Percentiles rank a stretch among this genome's conserved stretches.
These are phyloP conservation scores for Enteromius afrohamiltoni DNA, from an alignment of 2,797 vertebrate species.

Conservation along the genomic window DNA sequence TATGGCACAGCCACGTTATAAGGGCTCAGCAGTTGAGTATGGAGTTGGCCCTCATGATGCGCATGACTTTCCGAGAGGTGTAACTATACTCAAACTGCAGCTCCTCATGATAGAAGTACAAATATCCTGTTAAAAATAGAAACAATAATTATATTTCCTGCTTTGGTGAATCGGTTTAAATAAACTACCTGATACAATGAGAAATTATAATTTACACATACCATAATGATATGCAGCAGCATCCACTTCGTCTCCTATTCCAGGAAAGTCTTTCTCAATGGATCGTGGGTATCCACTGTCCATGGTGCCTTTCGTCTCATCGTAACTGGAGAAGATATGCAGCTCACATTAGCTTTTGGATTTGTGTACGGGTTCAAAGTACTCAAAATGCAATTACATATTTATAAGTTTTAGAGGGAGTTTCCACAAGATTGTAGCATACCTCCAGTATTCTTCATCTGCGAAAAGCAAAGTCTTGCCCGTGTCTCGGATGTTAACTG, in stretches of 20 bases:
- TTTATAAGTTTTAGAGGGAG: background rate
- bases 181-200: background rate
- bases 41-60: slow-evolving; percentile 86
- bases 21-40: slow-evolving; percentile 84
- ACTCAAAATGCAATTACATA: background rate
- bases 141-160: too few relatives aligned
- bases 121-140: slow-evolving; percentile 77
- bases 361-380: background rate
- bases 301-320: slow-evolving; percentile 83
- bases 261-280: slow-evolving; percentile 87
- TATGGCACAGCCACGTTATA: background rate
- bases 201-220: slow-evolving; percentile 63
- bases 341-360: background rate
- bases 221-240: slow-evolving; percentile 86
- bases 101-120: slow-evolving; percentile 88
- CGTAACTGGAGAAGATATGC: slow-evolving; percentile 76
- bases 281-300: slow-evolving; percentile 84
- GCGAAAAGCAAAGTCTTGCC: slow-evolving; percentile 91
- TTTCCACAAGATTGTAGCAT: slow-evolving; percentile 13
- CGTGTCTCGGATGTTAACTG: slow-evolving; percentile 82
- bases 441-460: slow-evolving; percentile 94
- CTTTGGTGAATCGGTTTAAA: background rate
- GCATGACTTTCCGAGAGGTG: slow-evolving; percentile 82
- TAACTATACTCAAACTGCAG: slow-evolving; percentile 91
- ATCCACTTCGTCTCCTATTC: slow-evolving; percentile 89